phyloP scores from a whole-genome alignment of 2,888 invertebrate genomes.

The Parnassius apollo region DNA sequence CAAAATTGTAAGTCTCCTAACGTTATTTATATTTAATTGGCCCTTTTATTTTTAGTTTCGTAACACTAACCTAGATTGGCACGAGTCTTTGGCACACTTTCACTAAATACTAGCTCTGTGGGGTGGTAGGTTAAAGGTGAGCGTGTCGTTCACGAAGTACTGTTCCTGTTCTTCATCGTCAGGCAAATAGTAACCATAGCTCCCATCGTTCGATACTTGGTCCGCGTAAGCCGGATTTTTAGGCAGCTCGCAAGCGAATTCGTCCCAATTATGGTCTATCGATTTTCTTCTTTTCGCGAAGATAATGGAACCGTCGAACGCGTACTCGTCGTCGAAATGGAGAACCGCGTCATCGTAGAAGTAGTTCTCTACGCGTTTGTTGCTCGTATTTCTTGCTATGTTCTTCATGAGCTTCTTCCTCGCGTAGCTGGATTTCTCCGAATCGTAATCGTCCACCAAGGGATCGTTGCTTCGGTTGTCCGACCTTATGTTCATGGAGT shows the following conservation, averaged over 20 bases:
- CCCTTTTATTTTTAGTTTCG: constrained; percentile 49
- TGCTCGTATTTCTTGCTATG: constrained; percentile 66
- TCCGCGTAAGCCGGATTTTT: constrained; percentile 49
- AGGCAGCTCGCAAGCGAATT: constrained; percentile 57
- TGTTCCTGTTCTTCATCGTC: constrained; percentile 63
- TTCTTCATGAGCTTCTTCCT: constrained; percentile 71
- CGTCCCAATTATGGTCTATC: constrained; percentile 62
- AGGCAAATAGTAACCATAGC: constrained; percentile 72
- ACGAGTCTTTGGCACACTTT: constrained; percentile 38
- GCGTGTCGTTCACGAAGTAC: constrained; percentile 70
- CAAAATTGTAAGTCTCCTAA: constrained; percentile 59
- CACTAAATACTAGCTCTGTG: constrained; percentile 75
- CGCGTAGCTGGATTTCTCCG: constrained; percentile 73
- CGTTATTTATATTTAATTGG: constrained; percentile 57
- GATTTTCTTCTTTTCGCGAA: constrained; percentile 77
- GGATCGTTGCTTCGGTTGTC: constrained; percentile 73
- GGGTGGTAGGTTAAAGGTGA: constrained; percentile 70
- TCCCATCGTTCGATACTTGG: constrained; percentile 68
- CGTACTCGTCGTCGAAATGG: constrained; percentile 74
- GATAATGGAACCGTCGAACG: constrained; percentile 72
- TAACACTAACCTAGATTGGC: constrained; percentile 41
- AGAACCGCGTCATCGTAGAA: constrained; percentile 76
- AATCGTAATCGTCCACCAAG: constrained; percentile 71
- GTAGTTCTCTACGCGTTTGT: constrained; percentile 61
- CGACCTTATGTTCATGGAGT: constrained; percentile 62